Conservation (phyloP, 2,888 invertebrate species). For the Didymodactylos carnosus region DNA sequence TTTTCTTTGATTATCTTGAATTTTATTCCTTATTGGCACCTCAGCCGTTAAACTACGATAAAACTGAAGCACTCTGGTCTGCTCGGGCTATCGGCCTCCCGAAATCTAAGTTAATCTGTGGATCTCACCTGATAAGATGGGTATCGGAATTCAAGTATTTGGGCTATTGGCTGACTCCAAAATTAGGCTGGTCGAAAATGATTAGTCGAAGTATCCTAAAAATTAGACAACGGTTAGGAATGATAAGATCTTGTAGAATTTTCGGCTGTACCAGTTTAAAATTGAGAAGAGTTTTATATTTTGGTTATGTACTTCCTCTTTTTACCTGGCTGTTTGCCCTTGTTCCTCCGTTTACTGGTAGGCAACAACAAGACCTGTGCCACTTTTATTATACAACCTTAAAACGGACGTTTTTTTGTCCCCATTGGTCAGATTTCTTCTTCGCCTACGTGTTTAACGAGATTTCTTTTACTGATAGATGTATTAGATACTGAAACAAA, state of each 20-base stretch:
- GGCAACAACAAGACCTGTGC: neutral
- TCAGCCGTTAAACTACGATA: neutral
- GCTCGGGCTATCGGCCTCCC: neutral
- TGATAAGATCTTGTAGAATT: neutral
- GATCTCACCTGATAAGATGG: neutral
- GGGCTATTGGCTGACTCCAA: neutral
- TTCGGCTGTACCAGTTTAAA: neutral
- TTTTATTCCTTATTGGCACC: neutral
- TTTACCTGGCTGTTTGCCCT: neutral
- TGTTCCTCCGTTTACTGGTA: neutral
- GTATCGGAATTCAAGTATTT: neutral
- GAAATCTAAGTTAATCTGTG: neutral
- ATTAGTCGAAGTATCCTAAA: neutral
- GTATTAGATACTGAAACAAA: too few species aligned
- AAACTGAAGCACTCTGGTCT: neutral
- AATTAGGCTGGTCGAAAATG: neutral
- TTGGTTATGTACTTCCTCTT: neutral
- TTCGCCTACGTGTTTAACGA: too few species aligned
- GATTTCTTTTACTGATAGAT: too few species aligned
- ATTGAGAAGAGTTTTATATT: neutral
- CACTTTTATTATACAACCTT: neutral
- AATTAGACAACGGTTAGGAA: neutral
- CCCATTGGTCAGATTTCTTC: neutral
- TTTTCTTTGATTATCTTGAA: neutral
- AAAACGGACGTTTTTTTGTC: neutral